Percentiles rank a stretch among this genome's conserved stretches.
Conservation (phyloP, 2,113 vertebrate species). For the Columba livia region DNA sequence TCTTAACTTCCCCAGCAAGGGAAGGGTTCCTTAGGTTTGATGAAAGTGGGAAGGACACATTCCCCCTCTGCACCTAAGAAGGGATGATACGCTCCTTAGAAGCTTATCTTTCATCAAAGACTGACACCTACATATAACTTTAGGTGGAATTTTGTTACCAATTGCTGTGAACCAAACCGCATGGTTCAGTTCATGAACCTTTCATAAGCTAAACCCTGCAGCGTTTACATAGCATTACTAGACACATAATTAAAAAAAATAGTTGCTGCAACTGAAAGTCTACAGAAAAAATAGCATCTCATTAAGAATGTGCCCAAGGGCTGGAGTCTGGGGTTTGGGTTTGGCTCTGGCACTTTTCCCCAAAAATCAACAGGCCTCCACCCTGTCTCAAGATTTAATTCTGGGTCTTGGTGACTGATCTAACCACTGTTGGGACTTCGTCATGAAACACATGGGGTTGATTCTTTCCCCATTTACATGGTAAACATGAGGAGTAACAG, state of each 20-base stretch:
- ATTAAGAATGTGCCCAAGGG: conserved; percentile 60
- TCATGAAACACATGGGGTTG: not conserved
- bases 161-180: not conserved
- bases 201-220: conserved; percentile 45
- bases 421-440: not conserved
- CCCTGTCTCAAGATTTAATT: conserved; percentile 54
- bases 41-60: not conserved
- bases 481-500: not conserved
- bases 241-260: conserved; percentile 39
- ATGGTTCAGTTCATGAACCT: conserved; percentile 45
- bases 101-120: conserved; percentile 37
- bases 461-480: not conserved
- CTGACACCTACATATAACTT: conserved; percentile 27
- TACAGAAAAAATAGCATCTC: conserved; percentile 42
- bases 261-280: conserved; percentile 34
- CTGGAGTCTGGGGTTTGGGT: conserved; percentile 47
- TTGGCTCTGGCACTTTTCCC: conserved; percentile 15
- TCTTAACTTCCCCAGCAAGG: not conserved
- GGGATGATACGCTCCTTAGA: not conserved
- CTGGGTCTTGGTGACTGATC: conserved; percentile 15
- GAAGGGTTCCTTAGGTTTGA: not conserved
- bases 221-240: conserved; percentile 33
- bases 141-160: conserved; percentile 12
- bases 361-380: conserved; percentile 27
- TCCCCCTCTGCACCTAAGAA: not conserved